Conservation (phyloP, 2,888 invertebrate species). For the Melanargia galathea region DNA sequence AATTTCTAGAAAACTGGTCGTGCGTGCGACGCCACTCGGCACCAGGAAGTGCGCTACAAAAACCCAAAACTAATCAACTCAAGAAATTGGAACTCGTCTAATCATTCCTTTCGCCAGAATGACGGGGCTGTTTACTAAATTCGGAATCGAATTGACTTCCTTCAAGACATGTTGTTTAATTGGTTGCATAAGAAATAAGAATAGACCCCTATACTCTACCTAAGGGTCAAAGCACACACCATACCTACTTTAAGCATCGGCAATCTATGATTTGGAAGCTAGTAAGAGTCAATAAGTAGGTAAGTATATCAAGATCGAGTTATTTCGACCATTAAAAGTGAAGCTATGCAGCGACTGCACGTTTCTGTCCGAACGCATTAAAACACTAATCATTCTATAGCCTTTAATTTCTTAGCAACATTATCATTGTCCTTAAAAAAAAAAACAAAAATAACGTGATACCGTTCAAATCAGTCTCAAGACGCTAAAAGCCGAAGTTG, state of each 20-base stretch:
- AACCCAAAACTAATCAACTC: constrained; percentile 71
- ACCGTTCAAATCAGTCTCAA: too few relatives aligned
- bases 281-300: background rate
- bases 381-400: too few relatives aligned
- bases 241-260: background rate
- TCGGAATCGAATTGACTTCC: constrained; percentile 57
- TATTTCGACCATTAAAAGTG: too few relatives aligned
- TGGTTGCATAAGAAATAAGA: constrained; percentile 46
- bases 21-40: constrained; percentile 67
- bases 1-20: constrained; percentile 73
- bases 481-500: too few relatives aligned
- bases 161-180: constrained; percentile 67
- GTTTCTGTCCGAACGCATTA: too few relatives aligned
- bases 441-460: too few relatives aligned
- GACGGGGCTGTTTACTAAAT: constrained; percentile 54
- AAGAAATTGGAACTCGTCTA: constrained; percentile 68
- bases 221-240: background rate
- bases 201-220: background rate
- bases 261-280: background rate
- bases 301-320: too few relatives aligned
- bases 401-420: too few relatives aligned
- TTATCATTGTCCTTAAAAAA: too few relatives aligned
- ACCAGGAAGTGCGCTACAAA: constrained; percentile 78
- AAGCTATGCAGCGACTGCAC: too few relatives aligned
- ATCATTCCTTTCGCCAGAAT: constrained; percentile 65